phyloP scores from a whole-genome alignment of 1,140 invertebrate genomes.

The Leptopilina boulardi region DNA sequence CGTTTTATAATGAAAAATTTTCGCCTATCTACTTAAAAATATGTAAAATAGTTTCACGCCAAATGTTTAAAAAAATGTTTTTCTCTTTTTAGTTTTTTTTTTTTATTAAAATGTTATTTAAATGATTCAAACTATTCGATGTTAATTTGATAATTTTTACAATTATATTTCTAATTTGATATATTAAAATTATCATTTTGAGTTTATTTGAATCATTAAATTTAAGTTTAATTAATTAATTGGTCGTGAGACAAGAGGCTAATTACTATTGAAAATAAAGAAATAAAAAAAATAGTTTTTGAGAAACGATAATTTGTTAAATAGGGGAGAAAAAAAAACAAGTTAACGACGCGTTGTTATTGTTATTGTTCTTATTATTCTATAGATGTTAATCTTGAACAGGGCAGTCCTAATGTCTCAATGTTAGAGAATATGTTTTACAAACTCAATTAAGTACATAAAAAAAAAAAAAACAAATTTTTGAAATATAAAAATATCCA shows the following conservation, averaged over 20 bases:
- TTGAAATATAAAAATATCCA: conserved; percentile 38
- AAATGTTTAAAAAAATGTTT: not conserved
- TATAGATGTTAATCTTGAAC: conserved; percentile 54
- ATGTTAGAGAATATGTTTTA: conserved; percentile 32
- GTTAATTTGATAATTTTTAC: not conserved
- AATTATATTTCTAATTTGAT: too few relatives aligned
- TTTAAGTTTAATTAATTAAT: conserved; percentile 4
- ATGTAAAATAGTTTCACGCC: conserved; percentile 8
- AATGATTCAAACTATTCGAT: not conserved
- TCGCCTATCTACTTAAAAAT: conserved; percentile 28
- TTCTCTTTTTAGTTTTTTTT: not conserved
- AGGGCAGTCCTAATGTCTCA: conserved; percentile 8
- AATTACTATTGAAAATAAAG: not conserved
- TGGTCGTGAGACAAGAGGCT: conserved; percentile 31
- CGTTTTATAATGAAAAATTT: conserved; percentile 32
- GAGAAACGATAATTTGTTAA: conserved; percentile 40
- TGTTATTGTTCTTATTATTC: conserved; percentile 65
- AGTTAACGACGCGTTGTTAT: conserved; percentile 58
- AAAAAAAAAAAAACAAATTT: not conserved
- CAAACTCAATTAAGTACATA: conserved; percentile 16
- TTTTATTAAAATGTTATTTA: not conserved
- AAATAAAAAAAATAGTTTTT: conserved; percentile 34
- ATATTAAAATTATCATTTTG: too few relatives aligned
- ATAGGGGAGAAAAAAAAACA: conserved; percentile 35
- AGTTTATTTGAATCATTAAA: not conserved